Percentiles rank a stretch among this genome's conserved stretches.
These are phyloP conservation scores for Halesus radiatus DNA, from an alignment of 1,140 invertebrate species.

Conservation along the genomic window DNA sequence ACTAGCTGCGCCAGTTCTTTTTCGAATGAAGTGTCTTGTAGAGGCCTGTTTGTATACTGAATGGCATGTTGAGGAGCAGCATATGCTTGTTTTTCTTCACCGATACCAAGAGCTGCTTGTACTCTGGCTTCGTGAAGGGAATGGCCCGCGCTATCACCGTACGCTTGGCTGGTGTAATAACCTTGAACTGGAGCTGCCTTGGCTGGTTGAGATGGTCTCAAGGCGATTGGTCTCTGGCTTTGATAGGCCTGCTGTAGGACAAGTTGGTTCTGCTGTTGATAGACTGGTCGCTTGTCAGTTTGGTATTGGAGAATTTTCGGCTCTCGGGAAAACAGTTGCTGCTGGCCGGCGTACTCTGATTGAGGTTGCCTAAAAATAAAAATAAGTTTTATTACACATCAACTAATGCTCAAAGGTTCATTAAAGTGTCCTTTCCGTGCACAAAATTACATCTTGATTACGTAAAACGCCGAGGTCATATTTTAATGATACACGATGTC, in stretches of 20 bases:
- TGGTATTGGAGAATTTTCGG: constrained; percentile 50
- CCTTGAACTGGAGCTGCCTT: constrained; percentile 45
- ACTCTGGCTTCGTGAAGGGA: constrained; percentile 55
- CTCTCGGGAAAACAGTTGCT: constrained; percentile 14
- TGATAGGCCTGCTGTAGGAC: constrained; percentile 45
- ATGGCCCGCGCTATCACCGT: constrained; percentile 34
- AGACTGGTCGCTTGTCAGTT: constrained; percentile 39
- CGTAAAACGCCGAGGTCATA: no score
- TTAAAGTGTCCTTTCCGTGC: no score
- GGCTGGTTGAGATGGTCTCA: constrained; percentile 47
- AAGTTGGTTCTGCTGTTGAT: constrained; percentile 33
- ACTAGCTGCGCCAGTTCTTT: constrained; percentile 54
- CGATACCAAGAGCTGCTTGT: constrained; percentile 50
- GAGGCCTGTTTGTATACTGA: constrained; percentile 40
- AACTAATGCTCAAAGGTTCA: no score
- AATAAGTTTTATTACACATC: constrained; percentile 10
- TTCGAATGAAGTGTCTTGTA: constrained; percentile 52
- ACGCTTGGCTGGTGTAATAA: constrained; percentile 49
- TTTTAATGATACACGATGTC: no score
- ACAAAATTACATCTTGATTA: no score
- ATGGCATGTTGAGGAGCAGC: constrained; percentile 2
- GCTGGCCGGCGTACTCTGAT: constrained; percentile 24
- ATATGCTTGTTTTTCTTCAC: constrained; percentile 49
- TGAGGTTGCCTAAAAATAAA: constrained; percentile 44
- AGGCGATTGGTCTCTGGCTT: constrained; percentile 34